These are phyloP conservation scores for Aricia artaxerxes DNA, from an alignment of 2,888 invertebrate species.

Conservation along the genomic window DNA sequence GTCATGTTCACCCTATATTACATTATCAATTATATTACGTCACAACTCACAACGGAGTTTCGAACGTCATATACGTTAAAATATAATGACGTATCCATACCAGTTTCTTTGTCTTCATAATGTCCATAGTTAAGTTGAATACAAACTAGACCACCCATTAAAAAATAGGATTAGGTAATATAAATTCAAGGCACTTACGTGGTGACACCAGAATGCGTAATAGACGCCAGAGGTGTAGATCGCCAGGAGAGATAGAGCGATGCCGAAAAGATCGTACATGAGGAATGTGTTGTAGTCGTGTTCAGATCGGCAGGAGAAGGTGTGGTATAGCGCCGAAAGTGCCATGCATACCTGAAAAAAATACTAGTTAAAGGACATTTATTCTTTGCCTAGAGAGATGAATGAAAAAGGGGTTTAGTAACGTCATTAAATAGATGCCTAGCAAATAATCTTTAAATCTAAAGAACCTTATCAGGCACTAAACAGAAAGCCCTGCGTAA, in stretches of 20 bases:
- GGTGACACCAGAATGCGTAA: constrained; percentile 97
- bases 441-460: too few relatives aligned
- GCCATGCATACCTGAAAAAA: constrained; percentile 91
- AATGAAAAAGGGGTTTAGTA: too few relatives aligned
- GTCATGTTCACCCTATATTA: too few relatives aligned
- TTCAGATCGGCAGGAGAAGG: constrained; percentile 95
- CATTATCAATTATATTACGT: too few relatives aligned
- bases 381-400: too few relatives aligned
- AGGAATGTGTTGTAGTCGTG: constrained; percentile 91
- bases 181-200: constrained; percentile 79
- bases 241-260: constrained; percentile 94
- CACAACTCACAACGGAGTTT: neutral
- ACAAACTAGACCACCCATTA: constrained; percentile 8
- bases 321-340: constrained; percentile 94
- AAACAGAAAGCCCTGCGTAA: too few relatives aligned
- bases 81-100: neutral
- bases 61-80: neutral
- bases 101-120: neutral
- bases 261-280: constrained; percentile 95
- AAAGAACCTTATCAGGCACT: too few relatives aligned
- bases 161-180: neutral
- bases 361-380: neutral
- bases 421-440: too few relatives aligned
- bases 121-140: neutral
- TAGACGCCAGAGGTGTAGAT: constrained; percentile 98